Evolutionary conservation across 2,797 vertebrate genomes (phyloP), one percentile per base, ranked within the genome.

Genomic region (Acanthopagrus latus): DNA sequence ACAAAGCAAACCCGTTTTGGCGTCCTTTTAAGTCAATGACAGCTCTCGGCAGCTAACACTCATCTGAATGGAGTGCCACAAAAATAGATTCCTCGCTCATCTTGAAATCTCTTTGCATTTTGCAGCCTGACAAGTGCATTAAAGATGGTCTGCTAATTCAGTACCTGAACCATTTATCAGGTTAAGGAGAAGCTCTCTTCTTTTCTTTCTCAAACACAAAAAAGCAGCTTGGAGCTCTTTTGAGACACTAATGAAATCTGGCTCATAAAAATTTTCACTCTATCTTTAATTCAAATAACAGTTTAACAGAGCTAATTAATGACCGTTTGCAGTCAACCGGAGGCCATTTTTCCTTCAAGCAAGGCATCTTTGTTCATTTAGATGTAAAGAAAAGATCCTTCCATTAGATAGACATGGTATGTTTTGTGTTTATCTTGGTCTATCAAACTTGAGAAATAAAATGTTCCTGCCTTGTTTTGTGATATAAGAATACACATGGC

Each of bases 231-330:
- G 27, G n/a, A 76, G 58, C 62, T 77, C 75, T 71, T 82, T 76
- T 52, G 43, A 86, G 65, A 74, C 56, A 50, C 65, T 85, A 81
- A 87, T 82, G 59, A 83, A 80, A 78, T 84, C 58, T 65, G 20
- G 21, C 80, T 70, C 68, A 56, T 77, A 79, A 79, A 78, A 77
- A 74, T 64, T 88, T 86, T 79, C 50, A 60, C 62, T 76, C 38
- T 64, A 25, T 63, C 38, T 71, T 85, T 81, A 72, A 83, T 86
- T 90, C 65, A 82, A 84, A 71, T 62, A 73, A 69, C 72, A 65
- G 58, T 76, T 86, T 90, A 78, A 83, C 67, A 62, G 69, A 74
- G 69, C 58, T 74, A 86, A 85, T 88, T 89, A 90, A 88, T 88
- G 81, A 81, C 73, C 71, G 58, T 63, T 78, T 82, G 71, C 74